Evolutionary conservation across 1,140 invertebrate genomes (phyloP).

Genomic region (Trialeurodes vaporariorum): DNA sequence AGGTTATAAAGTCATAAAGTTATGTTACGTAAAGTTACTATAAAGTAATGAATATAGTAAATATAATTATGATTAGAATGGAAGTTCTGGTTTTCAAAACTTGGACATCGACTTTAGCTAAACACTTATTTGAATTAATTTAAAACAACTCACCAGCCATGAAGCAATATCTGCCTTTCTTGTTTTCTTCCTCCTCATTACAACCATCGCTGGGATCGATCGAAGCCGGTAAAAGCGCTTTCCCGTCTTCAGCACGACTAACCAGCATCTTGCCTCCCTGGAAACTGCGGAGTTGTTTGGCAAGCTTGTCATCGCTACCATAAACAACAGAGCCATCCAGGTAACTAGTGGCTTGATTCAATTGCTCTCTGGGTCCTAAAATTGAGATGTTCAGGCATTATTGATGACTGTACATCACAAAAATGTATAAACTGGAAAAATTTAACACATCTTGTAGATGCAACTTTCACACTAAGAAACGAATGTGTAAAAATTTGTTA

Average conservation of each 20-base stretch:
- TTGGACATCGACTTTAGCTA: background rate
- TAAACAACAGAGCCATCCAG: slow-evolving; percentile 85
- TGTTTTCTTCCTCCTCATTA: slow-evolving; percentile 49
- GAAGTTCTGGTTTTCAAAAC: too few species aligned
- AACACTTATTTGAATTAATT: background rate
- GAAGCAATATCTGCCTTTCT: slow-evolving; percentile 63
- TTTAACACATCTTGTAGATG: too few species aligned
- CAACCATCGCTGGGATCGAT: slow-evolving; percentile 59
- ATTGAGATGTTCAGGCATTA: too few species aligned
- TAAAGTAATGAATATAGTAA: too few species aligned
- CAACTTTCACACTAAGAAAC: too few species aligned
- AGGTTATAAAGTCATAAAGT: too few species aligned
- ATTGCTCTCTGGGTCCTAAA: slow-evolving; percentile 66
- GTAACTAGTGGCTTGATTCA: slow-evolving; percentile 81
- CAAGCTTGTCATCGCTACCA: slow-evolving; percentile 45
- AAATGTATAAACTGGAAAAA: too few species aligned
- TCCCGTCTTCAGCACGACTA: slow-evolving; percentile 46
- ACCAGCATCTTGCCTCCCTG: slow-evolving; percentile 39
- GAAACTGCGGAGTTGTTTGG: slow-evolving; percentile 42
- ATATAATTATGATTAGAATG: too few species aligned
- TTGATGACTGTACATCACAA: too few species aligned
- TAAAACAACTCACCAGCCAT: slow-evolving; percentile 40
- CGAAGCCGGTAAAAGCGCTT: slow-evolving; percentile 56
- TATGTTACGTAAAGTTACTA: too few species aligned
- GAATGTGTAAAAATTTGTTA: too few species aligned